Evolutionary conservation across 2,888 invertebrate genomes (phyloP), one percentile per base, ranked within the genome.

Genomic region (Biston stratarius): DNA sequence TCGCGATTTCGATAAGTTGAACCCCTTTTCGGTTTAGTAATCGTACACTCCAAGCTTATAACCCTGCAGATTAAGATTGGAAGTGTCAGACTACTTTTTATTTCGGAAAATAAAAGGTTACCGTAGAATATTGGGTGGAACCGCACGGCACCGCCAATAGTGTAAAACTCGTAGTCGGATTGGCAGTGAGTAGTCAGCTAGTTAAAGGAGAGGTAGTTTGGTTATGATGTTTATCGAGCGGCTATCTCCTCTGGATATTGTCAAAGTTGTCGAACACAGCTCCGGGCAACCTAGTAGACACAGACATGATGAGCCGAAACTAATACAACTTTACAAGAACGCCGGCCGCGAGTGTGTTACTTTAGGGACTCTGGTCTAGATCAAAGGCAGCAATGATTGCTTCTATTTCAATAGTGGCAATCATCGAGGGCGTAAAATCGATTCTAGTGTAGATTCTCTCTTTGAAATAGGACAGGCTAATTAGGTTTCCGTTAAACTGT

Each of bases 281-380:
- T 71, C 63, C 34, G 42, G 67, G 70, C 76, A 71, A 67, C 73
- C 65, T n/a, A 24, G 24, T 44, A 11, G 15, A 38, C 75, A 6
- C 76, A 69, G 77, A 67, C 75, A 74, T 77, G 79, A 81, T 75
- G 81, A 80, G 79, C 74, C 72, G 72, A 82, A 88, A 88, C 87
- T 88, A 87, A 87, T 87, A 78, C 84, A 87, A 88, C 82, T 87
- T 87, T 70, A 67, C 69, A 55, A 66, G 57, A 57, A 44, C 73
- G 70, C 72, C 71, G 11, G 70, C 73, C 72, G 11, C 60, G 36
- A 72, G 64, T 64, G 60, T 62, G 64, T 65, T 61, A 56, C 51
- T 38, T 55, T 52, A 48, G 34, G 57, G 15, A 56, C 63, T 67
- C 36, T 42, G 40, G 33, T 42, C 42, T 52, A 63, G 53, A 53